A percentile compares a stretch with the other conserved stretches of the same genome.
These are phyloP conservation scores for Chamaea fasciata DNA, from an alignment of 2,113 vertebrate genomes.

Conservation along the genomic window DNA sequence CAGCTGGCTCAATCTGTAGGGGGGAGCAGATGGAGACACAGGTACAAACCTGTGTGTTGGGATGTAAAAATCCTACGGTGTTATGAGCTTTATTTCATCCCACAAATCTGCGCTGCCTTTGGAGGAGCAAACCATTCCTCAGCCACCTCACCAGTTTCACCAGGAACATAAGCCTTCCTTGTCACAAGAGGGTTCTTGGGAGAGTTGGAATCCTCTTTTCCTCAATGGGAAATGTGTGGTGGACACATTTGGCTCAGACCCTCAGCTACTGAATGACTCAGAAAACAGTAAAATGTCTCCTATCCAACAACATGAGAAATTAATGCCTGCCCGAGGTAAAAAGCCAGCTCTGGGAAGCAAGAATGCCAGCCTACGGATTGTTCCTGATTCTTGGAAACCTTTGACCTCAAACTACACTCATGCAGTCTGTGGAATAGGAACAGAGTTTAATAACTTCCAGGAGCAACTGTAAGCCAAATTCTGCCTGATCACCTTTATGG, in stretches of 20 bases:
- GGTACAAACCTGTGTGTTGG: not conserved
- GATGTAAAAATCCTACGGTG: not conserved
- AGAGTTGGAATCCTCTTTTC: not conserved
- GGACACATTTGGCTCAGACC: not conserved
- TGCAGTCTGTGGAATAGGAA: not conserved
- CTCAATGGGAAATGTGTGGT: too few species aligned
- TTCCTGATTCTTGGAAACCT: not conserved
- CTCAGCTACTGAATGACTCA: not conserved
- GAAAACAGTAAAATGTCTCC: not conserved
- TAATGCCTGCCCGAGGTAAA: not conserved
- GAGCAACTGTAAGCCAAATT: not conserved
- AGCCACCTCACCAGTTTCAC: not conserved
- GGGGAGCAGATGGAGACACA: not conserved
- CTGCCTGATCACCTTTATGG: not conserved
- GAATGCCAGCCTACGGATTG: not conserved
- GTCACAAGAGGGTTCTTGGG: not conserved
- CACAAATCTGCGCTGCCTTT: not conserved
- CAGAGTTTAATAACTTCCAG: not conserved
- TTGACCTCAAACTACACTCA: not conserved
- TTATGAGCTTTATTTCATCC: not conserved
- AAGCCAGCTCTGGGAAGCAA: not conserved
- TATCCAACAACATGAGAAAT: not conserved
- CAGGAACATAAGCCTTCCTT: not conserved
- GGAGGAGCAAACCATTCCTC: not conserved
- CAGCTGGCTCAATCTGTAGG: accelerated